Evolutionary conservation across 2,888 invertebrate genomes (phyloP), one percentile per base, ranked within the genome.

Genomic region (Mellilla xanthometata): DNA sequence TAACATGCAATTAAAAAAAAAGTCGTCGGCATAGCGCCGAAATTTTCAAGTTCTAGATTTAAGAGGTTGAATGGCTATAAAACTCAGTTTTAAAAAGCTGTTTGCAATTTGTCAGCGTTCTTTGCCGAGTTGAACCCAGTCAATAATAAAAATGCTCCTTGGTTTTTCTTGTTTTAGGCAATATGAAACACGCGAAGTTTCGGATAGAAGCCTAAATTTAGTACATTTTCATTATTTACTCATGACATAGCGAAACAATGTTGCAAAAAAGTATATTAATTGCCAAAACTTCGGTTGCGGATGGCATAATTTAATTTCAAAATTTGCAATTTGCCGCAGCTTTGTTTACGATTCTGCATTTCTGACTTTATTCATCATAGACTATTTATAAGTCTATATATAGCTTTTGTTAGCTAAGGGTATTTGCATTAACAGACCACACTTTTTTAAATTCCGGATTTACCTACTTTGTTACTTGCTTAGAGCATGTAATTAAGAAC

Each of bases 81-180:
- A 74, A 74, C 73, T 69, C 64, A 71, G 67, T 62, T 78, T 23
- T 15, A 15, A 72, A 80, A 78, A 81, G 75, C 78, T 65, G 66
- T 75, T 52, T 76, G 81, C 82, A 76, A 84, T 86, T 87, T 88
- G 80, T 86, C 86, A 86, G 81, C 71, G 75, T 76, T 72, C 74
- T 72, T 69, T 76, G 84, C 81, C 78, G 76, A 74, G 70, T 68
- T 68, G 66, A 69, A 73, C 68, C 80, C 72, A 84, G 80, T 81
- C 85, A 78, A 86, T 87, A 86, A 77, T 81, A 81, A 81, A 81
- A 83, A 75, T 65, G 72, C 73, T 67, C 60, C 56, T 54, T 57
- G 52, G 61, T 82, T 82, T 86, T 85, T 83, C 71, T 77, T 73
- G 67, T 81, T 83, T 81, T 68, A 67, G 79, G 76, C 66, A 74